Evolutionary conservation across 2,113 vertebrate species (phyloP).

Genomic region (Osmerus eperlanus): DNA sequence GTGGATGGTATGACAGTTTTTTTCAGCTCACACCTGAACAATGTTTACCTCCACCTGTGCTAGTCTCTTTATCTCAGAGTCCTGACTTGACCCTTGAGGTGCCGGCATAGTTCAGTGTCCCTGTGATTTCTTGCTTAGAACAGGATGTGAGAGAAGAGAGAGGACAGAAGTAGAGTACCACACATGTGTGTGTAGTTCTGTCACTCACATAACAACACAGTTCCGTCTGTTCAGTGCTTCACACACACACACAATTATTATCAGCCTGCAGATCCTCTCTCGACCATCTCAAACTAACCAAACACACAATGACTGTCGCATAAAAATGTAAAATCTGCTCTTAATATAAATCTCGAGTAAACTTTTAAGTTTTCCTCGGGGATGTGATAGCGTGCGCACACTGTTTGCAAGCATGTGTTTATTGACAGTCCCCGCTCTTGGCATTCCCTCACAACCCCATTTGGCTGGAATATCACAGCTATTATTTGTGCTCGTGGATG

Average conservation of each 20-base stretch:
- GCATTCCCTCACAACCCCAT: conserved; percentile 18
- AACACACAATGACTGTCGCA: not conserved
- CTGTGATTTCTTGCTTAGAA: no score
- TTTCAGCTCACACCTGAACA: no score
- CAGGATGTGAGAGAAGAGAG: no score
- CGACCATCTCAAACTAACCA: not conserved
- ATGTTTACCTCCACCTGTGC: no score
- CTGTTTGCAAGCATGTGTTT: conserved; percentile 11
- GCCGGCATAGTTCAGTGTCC: no score
- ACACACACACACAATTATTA: not conserved
- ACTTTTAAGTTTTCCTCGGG: conserved; percentile 43
- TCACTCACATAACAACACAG: not conserved
- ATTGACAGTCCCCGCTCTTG: conserved; percentile 2
- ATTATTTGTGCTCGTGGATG: conserved; percentile 32
- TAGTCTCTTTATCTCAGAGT: no score
- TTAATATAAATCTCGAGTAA: conserved; percentile 30
- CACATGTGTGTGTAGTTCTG: no score
- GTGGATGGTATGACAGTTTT: no score
- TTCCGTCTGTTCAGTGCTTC: not conserved
- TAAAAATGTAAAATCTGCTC: conserved; percentile 29
- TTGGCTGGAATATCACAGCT: conserved; percentile 19
- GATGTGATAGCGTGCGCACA: conserved; percentile 26
- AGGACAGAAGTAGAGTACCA: no score
- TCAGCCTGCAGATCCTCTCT: not conserved
- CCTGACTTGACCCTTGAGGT: no score